Base-by-base conservation (phyloP, 2,113 vertebrate genomes). In the Phylloscopus trochilus region DNA sequence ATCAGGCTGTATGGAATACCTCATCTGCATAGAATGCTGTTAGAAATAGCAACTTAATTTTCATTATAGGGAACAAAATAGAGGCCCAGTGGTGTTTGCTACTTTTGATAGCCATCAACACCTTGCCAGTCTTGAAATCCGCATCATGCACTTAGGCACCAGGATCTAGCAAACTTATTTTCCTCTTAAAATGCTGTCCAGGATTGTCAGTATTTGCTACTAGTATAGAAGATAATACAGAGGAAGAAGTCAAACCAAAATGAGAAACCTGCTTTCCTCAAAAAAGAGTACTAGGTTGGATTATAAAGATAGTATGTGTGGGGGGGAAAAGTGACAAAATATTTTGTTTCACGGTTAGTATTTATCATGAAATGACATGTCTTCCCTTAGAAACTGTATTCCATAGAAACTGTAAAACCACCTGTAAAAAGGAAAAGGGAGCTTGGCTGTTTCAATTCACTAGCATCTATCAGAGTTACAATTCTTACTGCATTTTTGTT, bases 331-430 rank as follows among this genome's bases (percentile, higher is more conserved):
- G 33, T 90, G 92, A 83, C 92, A 92, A 83, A 96, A 95, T 96
- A 96, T 94, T 96, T 90, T 89, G 73, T 92, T 59, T 81, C 80
- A 52, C 11, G 11, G 64, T 83, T 95, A 89, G 80, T 90, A 92
- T 96, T 93, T 89, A 82, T 90, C 73, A 39, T 64, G 58, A 94
- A 90, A 81, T 96, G 90, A 93, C 76, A 31, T 21, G 37, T 87
- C 88, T 96, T 96, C 44, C 37, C 85, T 86, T 81, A 88, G 87
- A 92, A 95, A 88, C 91, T 74, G 37, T 62, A 49, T 82, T 87
- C 70, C 41, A 37, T 66, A 75, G 79, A 95, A 92, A 83, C 81
- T 91, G 28, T 89, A 82, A 93, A 96, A 63, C 49, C n/a, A 78
- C 91, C 72, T 92, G 79, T 93, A 77, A 84, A 68, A 94, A 70